These are phyloP conservation scores for Ursus arctos DNA, from an alignment of 2,113 vertebrate species.

Conservation along the genomic window DNA sequence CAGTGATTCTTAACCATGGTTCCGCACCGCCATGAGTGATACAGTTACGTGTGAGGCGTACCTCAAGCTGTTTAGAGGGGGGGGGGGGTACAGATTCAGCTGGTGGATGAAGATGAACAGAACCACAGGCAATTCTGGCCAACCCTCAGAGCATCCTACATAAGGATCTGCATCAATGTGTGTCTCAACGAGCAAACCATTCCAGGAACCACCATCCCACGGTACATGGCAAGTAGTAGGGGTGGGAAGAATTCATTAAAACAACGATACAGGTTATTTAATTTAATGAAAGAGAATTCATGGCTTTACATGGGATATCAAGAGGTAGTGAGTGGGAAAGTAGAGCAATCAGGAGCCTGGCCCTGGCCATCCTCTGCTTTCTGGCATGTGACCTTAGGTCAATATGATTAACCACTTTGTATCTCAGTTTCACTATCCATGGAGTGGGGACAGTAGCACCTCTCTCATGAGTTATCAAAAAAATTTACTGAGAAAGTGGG, in stretches of 20 bases:
- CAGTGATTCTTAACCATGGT: background rate
- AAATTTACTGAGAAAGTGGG: background rate
- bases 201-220: background rate
- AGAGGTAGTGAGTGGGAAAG: background rate
- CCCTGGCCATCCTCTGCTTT: background rate
- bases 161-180: background rate
- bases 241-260: background rate
- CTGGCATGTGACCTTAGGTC: background rate
- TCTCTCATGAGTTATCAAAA: background rate
- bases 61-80: background rate
- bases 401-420: background rate
- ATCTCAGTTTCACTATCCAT: background rate
- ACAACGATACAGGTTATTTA: background rate
- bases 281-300: background rate
- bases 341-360: background rate
- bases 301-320: background rate
- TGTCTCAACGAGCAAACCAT: background rate
- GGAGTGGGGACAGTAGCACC: background rate
- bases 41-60: fast-evolving
- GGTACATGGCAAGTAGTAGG: background rate
- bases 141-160: background rate
- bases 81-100: fast-evolving
- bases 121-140: background rate
- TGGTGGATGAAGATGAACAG: fast-evolving
- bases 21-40: background rate